Evolutionary conservation across 2,797 vertebrate genomes (phyloP), one percentile per base, ranked within the genome.

Genomic region (Chelidonichthys spinosus): DNA sequence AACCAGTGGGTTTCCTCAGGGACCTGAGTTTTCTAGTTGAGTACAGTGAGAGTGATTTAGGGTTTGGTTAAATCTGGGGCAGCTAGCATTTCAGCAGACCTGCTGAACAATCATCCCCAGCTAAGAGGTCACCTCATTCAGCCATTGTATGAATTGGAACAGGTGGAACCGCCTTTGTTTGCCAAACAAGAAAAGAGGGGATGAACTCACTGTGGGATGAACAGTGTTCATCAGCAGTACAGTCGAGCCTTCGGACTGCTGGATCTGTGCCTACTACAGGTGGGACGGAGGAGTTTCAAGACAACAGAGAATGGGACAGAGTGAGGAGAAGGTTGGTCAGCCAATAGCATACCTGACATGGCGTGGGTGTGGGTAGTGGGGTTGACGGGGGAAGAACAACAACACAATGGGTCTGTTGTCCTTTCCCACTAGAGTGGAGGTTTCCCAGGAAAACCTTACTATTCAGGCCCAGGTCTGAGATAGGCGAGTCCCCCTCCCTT

Each of bases 401-500:
- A 73, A 64, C 81, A 93, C 91, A 94, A 94, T 89, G 76, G 74
- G 18, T 49, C 81, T 90, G 85, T 93, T 93, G 91, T 93, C 75
- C 69, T 63, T 82, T 73, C 71, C 80, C 85, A 81, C 88, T 79
- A 69, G 80, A 84, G 79, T 77, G 35, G 72, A 85, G 88, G 79
- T 87, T 88, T 91, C 86, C 85, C 88, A 92, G 84, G 87, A 82
- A 87, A 63, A 77, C 52, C 69, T 78, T 72, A 76, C 79, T 75
- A 92, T 92, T 88, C 87, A 90, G 61, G 17, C 56, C 32, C 56
- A 65, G 72, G 79, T 58, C 80, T 9, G 52, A 64, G 63, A 86
- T 81, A 77, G 82, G 76, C 82, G 66, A 78, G 36, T 25, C n/a
- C 69, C 63, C 62, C 59, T 39, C 63, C 78, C 83, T 90, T 87